These are phyloP conservation scores for Bubo blakistoni DNA, from an alignment of 2,113 vertebrate species.

Conservation along the genomic window DNA sequence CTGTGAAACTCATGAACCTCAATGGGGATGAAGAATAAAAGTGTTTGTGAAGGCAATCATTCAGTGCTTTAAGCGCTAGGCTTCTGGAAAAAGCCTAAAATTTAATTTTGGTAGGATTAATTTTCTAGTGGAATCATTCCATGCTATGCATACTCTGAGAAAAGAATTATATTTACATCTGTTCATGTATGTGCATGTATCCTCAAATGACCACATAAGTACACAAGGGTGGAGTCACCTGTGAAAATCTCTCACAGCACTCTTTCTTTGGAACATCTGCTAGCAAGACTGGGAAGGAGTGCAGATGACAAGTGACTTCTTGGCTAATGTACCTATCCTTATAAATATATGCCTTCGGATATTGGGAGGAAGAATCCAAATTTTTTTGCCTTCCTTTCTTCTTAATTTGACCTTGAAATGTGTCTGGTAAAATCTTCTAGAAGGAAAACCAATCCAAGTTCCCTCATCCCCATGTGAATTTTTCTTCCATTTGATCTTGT, in stretches of 20 bases:
- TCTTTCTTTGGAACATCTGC: not conserved
- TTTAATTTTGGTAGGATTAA: not conserved
- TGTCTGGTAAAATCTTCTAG: not conserved
- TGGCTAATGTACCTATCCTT: not conserved
- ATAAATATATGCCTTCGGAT: not conserved
- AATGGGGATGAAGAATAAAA: not conserved
- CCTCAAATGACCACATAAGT: not conserved
- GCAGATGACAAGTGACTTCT: not conserved
- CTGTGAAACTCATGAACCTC: not conserved
- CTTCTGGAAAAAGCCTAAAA: not conserved
- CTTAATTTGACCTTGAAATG: not conserved
- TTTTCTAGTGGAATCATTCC: not conserved
- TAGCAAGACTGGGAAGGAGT: not conserved
- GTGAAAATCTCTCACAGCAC: not conserved
- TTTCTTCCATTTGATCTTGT: not conserved
- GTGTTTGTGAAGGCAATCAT: not conserved
- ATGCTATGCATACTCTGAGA: not conserved
- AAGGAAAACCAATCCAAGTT: not conserved
- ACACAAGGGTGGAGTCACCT: not conserved
- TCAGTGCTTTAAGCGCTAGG: not conserved
- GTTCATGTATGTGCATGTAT: not conserved
- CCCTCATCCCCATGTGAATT: not conserved
- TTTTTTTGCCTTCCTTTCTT: not conserved
- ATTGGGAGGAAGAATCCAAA: rapidly evolving
- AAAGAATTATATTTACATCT: not conserved